Conservation (phyloP, 2,888 invertebrate genomes). For the Malacosoma neustria region DNA sequence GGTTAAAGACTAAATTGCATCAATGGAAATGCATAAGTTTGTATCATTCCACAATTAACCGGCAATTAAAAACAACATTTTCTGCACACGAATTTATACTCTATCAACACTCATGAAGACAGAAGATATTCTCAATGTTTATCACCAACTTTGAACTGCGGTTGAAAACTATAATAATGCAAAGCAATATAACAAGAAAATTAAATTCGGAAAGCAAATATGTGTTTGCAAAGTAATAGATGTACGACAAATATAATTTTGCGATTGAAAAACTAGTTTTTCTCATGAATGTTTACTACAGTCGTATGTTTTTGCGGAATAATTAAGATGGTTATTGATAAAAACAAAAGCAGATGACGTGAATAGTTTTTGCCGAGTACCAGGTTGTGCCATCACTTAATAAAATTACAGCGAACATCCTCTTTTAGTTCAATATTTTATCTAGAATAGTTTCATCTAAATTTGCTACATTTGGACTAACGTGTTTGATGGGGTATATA, state of each 20-base stretch:
- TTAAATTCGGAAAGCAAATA: background rate
- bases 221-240: background rate
- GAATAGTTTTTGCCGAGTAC: conserved; percentile 10
- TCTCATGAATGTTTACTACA: conserved; percentile 2
- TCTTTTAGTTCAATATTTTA: too few species aligned
- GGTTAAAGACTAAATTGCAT: background rate
- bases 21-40: conserved; percentile 4
- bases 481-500: too few species aligned
- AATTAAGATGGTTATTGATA: conserved; percentile 8
- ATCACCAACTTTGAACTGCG: background rate
- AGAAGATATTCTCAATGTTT: too few species aligned
- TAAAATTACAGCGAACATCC: background rate
- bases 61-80: background rate
- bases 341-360: conserved; percentile 17
- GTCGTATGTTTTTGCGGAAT: conserved; percentile 1
- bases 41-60: background rate
- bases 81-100: background rate
- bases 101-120: background rate
- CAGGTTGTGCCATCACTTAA: conserved; percentile 14
- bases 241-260: conserved; percentile 7
- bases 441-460: too few species aligned
- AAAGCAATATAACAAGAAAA: background rate
- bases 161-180: background rate
- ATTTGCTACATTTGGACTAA: too few species aligned
- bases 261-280: conserved; percentile 3